Conservation (phyloP, 2,113 vertebrate species). For the Pungitius pungitius region DNA sequence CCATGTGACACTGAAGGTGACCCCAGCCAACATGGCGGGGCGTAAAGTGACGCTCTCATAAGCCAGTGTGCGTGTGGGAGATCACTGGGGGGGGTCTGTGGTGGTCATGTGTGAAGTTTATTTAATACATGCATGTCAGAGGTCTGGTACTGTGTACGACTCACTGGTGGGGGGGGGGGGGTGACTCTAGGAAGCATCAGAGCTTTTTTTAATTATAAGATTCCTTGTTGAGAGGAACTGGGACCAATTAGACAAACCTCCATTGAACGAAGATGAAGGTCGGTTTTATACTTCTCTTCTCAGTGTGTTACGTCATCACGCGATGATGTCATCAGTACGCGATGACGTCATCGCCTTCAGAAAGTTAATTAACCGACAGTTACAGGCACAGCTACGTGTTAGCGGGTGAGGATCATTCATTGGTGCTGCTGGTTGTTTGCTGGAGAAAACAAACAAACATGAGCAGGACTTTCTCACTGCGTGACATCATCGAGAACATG, state of each 20-base stretch:
- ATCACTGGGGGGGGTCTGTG: slow-evolving; percentile 45
- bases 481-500: no score
- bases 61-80: slow-evolving; percentile 45
- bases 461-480: slow-evolving; percentile 16
- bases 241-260: slow-evolving; percentile 36
- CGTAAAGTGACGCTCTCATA: slow-evolving; percentile 61
- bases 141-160: neutral
- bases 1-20: slow-evolving; percentile 54
- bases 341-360: slow-evolving; percentile 33
- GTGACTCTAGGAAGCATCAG: slow-evolving; percentile 42
- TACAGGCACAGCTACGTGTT: slow-evolving; percentile 61
- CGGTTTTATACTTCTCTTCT: slow-evolving; percentile 57
- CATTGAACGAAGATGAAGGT: slow-evolving; percentile 35
- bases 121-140: slow-evolving; percentile 64
- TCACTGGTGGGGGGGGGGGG: slow-evolving; percentile 24
- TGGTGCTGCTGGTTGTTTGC: slow-evolving; percentile 30
- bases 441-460: neutral
- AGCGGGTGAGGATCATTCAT: slow-evolving; percentile 36
- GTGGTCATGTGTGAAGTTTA: slow-evolving; percentile 38
- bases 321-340: neutral
- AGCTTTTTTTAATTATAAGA: slow-evolving; percentile 27
- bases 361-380: slow-evolving; percentile 26
- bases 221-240: slow-evolving; percentile 36
- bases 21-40: slow-evolving; percentile 20
- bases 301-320: slow-evolving; percentile 46